Percentiles rank a stretch among this genome's conserved stretches.
Evolutionary conservation across 2,797 vertebrate genomes (phyloP).

Genomic region (Chrosomus eos): DNA sequence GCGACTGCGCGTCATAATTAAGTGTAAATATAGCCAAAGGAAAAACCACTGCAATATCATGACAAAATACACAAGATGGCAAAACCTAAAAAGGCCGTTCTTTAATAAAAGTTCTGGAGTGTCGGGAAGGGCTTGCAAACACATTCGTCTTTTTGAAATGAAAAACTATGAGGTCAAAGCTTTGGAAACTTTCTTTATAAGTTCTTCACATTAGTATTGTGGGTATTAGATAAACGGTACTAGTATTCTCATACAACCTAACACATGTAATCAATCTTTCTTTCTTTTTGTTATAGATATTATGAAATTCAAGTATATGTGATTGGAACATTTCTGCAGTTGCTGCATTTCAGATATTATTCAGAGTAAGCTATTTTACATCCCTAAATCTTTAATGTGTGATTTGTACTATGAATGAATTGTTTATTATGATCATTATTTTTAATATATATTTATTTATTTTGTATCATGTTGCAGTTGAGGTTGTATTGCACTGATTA

Average conservation of each 20-base stretch:
- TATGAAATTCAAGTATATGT: background rate
- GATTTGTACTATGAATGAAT: background rate
- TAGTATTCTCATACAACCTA: background rate
- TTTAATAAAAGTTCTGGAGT: conserved; percentile 32
- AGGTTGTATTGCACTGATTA: background rate
- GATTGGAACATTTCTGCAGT: background rate
- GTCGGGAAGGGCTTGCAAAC: background rate
- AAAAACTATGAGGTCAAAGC: conserved; percentile 23
- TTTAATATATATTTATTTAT: background rate
- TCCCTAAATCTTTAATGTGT: background rate
- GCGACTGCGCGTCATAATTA: conserved; percentile 7
- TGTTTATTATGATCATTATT: background rate
- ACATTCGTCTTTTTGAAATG: conserved; percentile 20
- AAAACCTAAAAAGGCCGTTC: conserved; percentile 12
- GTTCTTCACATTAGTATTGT: background rate
- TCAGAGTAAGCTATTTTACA: background rate
- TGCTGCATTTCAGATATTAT: background rate
- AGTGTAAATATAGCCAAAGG: conserved; percentile 25
- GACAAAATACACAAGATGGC: conserved; percentile 6
- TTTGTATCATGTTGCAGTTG: background rate
- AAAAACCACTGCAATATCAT: background rate
- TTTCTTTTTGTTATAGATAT: background rate
- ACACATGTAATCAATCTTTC: conserved; percentile 5
- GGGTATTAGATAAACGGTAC: background rate
- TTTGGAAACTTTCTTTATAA: conserved; percentile 34